Percentiles rank a stretch among this genome's conserved stretches.
These are phyloP conservation scores for Himalopsyche kuldschensis DNA, from an alignment of 2,888 invertebrate species.

Conservation along the genomic window DNA sequence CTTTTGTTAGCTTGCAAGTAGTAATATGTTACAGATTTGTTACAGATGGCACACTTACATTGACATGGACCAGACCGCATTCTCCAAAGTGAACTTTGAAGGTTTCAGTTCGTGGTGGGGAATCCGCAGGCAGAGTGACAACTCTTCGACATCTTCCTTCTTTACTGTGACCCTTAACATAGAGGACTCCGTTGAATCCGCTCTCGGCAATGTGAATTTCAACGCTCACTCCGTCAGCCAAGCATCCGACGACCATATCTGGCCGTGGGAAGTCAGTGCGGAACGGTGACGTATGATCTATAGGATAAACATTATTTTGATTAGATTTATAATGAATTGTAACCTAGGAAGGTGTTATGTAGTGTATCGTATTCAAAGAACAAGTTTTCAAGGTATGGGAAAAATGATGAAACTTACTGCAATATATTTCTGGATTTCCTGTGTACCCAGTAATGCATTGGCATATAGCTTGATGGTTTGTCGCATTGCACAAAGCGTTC, in stretches of 20 bases:
- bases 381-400: too few relatives aligned
- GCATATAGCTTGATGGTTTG: conserved; percentile 76
- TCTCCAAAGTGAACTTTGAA: conserved; percentile 90
- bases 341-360: neutral
- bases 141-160: conserved; percentile 86
- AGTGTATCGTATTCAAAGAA: neutral
- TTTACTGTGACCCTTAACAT: conserved; percentile 93
- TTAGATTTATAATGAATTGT: neutral
- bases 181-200: conserved; percentile 86
- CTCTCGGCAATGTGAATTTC: conserved; percentile 73
- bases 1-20: too few relatives aligned
- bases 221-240: conserved; percentile 90
- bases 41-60: conserved; percentile 63
- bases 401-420: conserved; percentile 59
- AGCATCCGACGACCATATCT: conserved; percentile 84
- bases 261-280: conserved; percentile 84
- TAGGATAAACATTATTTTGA: neutral
- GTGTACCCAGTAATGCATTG: conserved; percentile 75
- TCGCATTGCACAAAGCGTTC: conserved; percentile 76
- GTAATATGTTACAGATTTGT: too few relatives aligned
- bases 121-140: conserved; percentile 73
- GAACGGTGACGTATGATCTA: conserved; percentile 52
- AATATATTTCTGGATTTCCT: conserved; percentile 74
- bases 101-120: conserved; percentile 68
- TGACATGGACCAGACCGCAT: conserved; percentile 88